Evolutionary conservation across 2,113 vertebrate species (phyloP).

Genomic region (Ictalurus furcatus): DNA sequence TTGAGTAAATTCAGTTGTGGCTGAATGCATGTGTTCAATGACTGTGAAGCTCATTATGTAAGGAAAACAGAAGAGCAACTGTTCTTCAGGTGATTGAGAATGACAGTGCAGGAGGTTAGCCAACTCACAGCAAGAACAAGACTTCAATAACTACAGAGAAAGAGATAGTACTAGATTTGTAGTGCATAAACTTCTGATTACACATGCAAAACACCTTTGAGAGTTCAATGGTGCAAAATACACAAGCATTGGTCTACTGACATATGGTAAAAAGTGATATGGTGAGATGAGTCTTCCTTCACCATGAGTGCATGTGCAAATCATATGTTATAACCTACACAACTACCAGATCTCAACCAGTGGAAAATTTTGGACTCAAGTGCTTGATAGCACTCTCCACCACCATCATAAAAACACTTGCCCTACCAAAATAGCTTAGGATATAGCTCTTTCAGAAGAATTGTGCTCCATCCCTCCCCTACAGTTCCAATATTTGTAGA

Average conservation of each 20-base stretch:
- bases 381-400: neutral
- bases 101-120: neutral
- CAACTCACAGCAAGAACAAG: neutral
- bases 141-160: neutral
- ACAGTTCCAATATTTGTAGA: neutral
- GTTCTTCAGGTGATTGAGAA: neutral
- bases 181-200: neutral
- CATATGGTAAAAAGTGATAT: neutral
- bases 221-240: neutral
- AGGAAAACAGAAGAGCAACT: neutral
- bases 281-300: neutral
- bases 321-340: neutral
- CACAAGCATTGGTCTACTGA: neutral
- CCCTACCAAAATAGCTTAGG: neutral
- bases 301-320: neutral
- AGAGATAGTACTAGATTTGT: neutral
- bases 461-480: neutral
- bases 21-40: neutral
- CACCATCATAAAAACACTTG: neutral
- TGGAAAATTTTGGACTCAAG: neutral
- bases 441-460: neutral
- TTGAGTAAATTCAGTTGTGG: neutral
- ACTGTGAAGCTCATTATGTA: neutral
- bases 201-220: neutral
- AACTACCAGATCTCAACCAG: neutral